Evolutionary conservation across 1,140 invertebrate species (phyloP).

Genomic region (Eurosta solidaginis): DNA sequence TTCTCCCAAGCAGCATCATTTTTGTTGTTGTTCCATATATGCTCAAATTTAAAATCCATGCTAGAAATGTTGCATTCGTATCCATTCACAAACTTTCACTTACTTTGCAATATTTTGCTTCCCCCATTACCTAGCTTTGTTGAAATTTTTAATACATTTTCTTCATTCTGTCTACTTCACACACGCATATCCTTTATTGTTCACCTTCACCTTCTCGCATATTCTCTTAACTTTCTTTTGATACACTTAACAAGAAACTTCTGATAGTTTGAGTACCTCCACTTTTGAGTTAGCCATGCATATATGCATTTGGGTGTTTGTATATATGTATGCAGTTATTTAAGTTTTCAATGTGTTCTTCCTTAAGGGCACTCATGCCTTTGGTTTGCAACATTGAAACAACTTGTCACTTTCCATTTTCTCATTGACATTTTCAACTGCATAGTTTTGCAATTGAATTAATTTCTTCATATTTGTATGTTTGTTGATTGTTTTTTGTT

Average conservation of each 20-base stretch:
- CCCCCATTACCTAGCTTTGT: not conserved
- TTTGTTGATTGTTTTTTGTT: not conserved
- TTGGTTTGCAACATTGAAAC: not conserved
- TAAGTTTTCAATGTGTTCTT: not conserved
- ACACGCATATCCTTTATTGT: not conserved
- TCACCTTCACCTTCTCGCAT: not conserved
- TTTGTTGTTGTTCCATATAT: too few relatives aligned
- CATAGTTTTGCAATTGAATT: not conserved
- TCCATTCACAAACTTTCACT: too few relatives aligned
- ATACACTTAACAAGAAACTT: constrained; percentile 9
- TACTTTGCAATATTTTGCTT: not conserved
- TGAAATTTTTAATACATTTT: not conserved
- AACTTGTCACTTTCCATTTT: constrained; percentile 3
- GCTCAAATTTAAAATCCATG: too few relatives aligned
- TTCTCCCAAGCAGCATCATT: too few relatives aligned
- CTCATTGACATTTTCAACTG: not conserved
- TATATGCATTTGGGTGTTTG: too few relatives aligned
- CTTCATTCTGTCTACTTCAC: not conserved
- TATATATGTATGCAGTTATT: too few relatives aligned
- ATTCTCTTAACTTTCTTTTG: constrained; percentile 13
- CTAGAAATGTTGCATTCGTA: too few relatives aligned
- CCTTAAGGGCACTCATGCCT: not conserved
- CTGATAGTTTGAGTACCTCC: not conserved
- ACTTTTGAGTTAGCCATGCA: constrained; percentile 6
- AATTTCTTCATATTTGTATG: not conserved